Percentiles rank a stretch among this genome's conserved stretches.
Conservation (phyloP, 2,113 vertebrate genomes). For the Malurus alboscapulatus region DNA sequence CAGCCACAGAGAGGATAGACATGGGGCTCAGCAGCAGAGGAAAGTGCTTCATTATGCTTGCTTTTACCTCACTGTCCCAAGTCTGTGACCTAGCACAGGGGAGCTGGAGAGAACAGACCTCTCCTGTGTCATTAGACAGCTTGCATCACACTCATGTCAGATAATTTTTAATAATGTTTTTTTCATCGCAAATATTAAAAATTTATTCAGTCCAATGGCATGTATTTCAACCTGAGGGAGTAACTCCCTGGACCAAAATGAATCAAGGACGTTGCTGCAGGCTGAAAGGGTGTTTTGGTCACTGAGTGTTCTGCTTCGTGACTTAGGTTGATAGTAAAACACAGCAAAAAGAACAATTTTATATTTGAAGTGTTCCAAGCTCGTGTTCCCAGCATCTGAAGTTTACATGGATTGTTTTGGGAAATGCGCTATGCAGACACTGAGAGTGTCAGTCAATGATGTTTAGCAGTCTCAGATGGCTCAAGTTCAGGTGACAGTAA, state of each 20-base stretch:
- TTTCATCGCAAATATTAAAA: background rate
- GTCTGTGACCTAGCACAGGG: background rate
- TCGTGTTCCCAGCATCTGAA: background rate
- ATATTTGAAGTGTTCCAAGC: background rate
- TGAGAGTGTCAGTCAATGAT: background rate
- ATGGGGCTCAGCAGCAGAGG: background rate
- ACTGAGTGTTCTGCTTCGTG: background rate
- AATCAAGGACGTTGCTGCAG: background rate
- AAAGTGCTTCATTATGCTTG: background rate
- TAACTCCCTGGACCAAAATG: background rate
- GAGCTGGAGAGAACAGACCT: background rate
- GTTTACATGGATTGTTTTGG: background rate
- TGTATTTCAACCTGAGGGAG: background rate
- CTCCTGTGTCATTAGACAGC: background rate
- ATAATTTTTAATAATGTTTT: background rate
- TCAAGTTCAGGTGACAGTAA: background rate
- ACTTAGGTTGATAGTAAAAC: background rate
- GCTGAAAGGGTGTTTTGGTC: background rate
- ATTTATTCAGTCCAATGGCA: background rate
- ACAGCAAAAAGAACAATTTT: background rate
- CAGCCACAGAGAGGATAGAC: background rate
- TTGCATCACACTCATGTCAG: background rate
- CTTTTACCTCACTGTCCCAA: background rate
- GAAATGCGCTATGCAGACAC: background rate
- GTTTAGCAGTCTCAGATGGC: background rate